A percentile compares a stretch with the other conserved stretches of the same genome.
phyloP scores from a whole-genome alignment of 2,888 invertebrate species.

The Drosophila acutilabella region DNA sequence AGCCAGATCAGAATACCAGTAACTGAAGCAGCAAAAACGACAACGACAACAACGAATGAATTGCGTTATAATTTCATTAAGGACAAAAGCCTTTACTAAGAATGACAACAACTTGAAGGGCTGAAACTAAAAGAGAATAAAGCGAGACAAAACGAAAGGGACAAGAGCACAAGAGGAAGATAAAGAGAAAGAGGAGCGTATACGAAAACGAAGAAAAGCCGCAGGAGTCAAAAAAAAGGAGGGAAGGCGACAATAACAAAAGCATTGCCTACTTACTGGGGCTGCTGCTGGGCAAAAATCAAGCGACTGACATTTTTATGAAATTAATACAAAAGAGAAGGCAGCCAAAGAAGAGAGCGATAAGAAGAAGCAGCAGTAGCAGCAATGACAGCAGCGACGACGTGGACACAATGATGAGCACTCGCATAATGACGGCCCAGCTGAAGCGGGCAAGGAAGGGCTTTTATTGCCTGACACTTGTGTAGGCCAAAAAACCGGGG shows the following conservation, averaged over 20 bases:
- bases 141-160: background rate
- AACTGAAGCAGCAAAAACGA: constrained; percentile 14
- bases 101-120: constrained; percentile 41
- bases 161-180: background rate
- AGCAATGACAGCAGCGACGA: constrained; percentile 48
- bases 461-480: constrained; percentile 69
- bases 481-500: constrained; percentile 41
- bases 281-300: constrained; percentile 65
- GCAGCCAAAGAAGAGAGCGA: constrained; percentile 7
- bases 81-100: constrained; percentile 70
- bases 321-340: constrained; percentile 73
- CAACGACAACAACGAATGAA: constrained; percentile 55
- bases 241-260: constrained; percentile 63
- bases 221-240: constrained; percentile 17
- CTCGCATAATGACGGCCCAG: constrained; percentile 45
- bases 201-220: background rate
- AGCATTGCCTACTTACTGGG: constrained; percentile 66
- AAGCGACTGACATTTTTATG: constrained; percentile 78
- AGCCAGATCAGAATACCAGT: constrained; percentile 12
- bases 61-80: constrained; percentile 81
- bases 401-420: constrained; percentile 63
- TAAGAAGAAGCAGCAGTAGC: constrained; percentile 12
- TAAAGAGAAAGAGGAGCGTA: constrained; percentile 24
- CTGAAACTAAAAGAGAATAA: constrained; percentile 2
- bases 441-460: constrained; percentile 38